Conservation (phyloP, 2,797 vertebrate genomes). For the Malurus leucopterus region DNA sequence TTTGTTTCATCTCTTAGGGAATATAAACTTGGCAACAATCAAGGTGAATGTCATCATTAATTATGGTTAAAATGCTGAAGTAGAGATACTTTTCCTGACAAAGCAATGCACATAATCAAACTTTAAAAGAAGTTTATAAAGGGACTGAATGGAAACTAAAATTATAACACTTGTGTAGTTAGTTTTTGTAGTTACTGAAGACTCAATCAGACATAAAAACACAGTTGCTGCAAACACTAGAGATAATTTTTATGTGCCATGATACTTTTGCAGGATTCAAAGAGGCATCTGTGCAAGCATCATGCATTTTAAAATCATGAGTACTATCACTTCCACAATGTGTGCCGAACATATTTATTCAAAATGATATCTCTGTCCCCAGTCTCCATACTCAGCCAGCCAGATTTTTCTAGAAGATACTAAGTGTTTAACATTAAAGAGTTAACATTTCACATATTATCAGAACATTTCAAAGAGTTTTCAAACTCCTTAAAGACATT, state of each 20-base stretch:
- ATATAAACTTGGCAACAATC: slow-evolving; percentile 9
- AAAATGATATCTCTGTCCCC: neutral
- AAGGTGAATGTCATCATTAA: slow-evolving; percentile 28
- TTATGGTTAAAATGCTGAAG: slow-evolving; percentile 28
- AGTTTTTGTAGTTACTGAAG: neutral
- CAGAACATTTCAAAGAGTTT: neutral
- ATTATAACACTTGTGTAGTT: neutral
- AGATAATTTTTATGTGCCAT: neutral
- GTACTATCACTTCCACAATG: neutral
- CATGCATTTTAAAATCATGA: neutral
- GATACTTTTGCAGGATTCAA: neutral
- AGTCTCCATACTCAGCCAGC: neutral
- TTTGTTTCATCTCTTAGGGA: slow-evolving; percentile 32
- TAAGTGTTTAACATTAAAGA: neutral
- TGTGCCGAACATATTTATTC: neutral
- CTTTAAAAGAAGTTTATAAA: slow-evolving; percentile 19
- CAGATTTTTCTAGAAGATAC: neutral
- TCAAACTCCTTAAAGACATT: neutral
- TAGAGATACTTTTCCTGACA: neutral
- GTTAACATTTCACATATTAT: neutral
- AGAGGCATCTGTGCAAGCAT: neutral
- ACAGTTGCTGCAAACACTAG: neutral
- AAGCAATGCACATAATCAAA: neutral
- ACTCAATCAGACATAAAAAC: slow-evolving; percentile 6
- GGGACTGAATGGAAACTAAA: neutral